phyloP scores from a whole-genome alignment of 1,140 invertebrate species.

The Manduca sexta region DNA sequence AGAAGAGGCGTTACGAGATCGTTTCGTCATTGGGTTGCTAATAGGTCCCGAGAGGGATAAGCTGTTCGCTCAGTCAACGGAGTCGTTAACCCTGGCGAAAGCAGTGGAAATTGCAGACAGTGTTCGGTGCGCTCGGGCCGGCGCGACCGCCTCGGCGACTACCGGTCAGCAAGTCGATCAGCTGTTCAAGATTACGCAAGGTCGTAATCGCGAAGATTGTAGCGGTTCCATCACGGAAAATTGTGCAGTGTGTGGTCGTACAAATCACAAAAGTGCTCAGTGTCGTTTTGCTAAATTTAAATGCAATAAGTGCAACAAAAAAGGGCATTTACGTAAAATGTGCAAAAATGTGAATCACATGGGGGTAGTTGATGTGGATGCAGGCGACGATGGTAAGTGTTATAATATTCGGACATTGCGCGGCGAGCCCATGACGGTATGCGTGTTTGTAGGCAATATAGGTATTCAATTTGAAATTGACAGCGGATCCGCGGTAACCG shows the following conservation, averaged over 20 bases:
- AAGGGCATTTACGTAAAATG: conserved; percentile 1
- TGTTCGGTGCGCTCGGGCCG: conserved; percentile 17
- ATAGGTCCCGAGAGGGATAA: conserved; percentile 21
- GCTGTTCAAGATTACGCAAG: not conserved
- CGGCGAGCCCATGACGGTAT: not conserved
- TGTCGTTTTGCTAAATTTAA: conserved; percentile 13
- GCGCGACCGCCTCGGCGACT: conserved; percentile 1
- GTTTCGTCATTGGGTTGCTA: conserved; percentile 19
- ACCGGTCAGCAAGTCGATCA: not conserved
- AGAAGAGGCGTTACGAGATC: conserved; percentile 15
- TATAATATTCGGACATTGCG: not conserved
- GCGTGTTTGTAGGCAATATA: not conserved
- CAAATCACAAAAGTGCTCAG: conserved; percentile 5
- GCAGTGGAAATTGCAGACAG: conserved; percentile 22
- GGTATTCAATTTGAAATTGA: too few relatives aligned
- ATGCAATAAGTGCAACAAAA: too few relatives aligned
- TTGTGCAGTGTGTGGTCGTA: conserved; percentile 8
- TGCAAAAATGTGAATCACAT: not conserved
- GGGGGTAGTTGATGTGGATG: not conserved
- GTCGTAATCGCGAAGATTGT: not conserved
- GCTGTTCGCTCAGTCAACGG: conserved; percentile 16
- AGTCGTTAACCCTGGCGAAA: conserved; percentile 14
- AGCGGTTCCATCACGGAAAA: not conserved
- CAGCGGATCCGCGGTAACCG: too few relatives aligned
- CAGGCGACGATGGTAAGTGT: conserved; percentile 3